Percentiles rank a stretch among this genome's conserved stretches.
Conservation (phyloP, 2,888 invertebrate genomes). For the Hyles lineata region DNA sequence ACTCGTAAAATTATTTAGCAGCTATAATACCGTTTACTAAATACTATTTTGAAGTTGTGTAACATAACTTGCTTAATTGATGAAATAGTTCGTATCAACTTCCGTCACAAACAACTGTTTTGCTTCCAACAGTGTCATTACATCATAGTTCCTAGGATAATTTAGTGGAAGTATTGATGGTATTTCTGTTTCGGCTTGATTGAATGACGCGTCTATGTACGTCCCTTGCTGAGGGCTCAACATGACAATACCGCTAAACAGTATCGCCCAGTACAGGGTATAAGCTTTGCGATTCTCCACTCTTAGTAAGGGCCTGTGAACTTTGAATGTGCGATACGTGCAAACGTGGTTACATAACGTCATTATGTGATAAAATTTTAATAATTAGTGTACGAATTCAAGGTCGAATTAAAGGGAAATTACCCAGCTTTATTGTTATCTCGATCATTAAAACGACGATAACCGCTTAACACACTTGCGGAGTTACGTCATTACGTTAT, state of each 20-base stretch:
- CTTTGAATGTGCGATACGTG: slow-evolving; percentile 3
- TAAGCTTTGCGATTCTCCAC: slow-evolving; percentile 26
- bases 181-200: slow-evolving; percentile 42
- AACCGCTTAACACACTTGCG: not conserved
- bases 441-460: not conserved
- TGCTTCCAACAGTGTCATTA: slow-evolving; percentile 12
- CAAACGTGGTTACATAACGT: not conserved
- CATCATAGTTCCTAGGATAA: slow-evolving; percentile 48
- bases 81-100: not conserved
- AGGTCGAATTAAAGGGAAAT: not conserved
- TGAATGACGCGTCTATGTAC: slow-evolving; percentile 51
- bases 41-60: not conserved
- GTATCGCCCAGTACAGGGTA: slow-evolving; percentile 38
- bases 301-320: slow-evolving; percentile 31
- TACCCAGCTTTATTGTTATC: not conserved
- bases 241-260: slow-evolving; percentile 54
- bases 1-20: slow-evolving; percentile 4
- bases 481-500: not conserved
- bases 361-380: slow-evolving; percentile 7
- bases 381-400: slow-evolving; percentile 9
- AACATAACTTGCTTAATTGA: not conserved
- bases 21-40: not conserved
- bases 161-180: slow-evolving; percentile 52
- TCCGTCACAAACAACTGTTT: slow-evolving; percentile 18
- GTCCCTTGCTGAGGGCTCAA: slow-evolving; percentile 48